phyloP scores from a whole-genome alignment of 2,113 vertebrate species.

The Bos taurus region DNA sequence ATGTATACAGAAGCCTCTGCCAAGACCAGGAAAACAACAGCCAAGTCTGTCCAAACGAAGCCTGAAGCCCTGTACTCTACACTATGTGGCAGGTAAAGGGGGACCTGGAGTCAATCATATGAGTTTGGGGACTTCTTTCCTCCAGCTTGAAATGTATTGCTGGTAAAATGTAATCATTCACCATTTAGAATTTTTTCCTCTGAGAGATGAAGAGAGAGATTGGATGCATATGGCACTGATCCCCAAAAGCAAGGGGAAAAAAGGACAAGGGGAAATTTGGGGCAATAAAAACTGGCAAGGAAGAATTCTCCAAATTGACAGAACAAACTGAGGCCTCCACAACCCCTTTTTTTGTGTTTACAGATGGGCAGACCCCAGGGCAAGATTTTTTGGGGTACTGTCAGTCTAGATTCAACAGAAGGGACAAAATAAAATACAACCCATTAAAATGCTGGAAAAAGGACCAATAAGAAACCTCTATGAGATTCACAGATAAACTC shows the following conservation, averaged over 20 bases:
- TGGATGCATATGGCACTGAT: neutral
- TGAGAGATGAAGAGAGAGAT: neutral
- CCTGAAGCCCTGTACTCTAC: neutral
- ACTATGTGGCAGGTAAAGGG: neutral
- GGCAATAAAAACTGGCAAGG: neutral
- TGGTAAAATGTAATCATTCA: neutral
- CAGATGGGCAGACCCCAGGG: neutral
- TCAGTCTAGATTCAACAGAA: neutral
- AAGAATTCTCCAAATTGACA: constrained; percentile 28
- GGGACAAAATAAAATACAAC: constrained; percentile 10
- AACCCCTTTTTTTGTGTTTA: constrained; percentile 5
- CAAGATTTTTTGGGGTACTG: neutral
- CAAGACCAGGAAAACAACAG: neutral
- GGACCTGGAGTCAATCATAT: neutral
- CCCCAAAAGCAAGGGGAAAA: neutral
- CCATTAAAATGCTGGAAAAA: neutral
- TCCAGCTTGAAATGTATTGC: neutral
- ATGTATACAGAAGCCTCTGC: neutral
- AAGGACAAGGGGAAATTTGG: neutral
- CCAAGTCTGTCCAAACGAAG: neutral
- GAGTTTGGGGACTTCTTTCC: neutral
- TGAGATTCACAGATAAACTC: neutral
- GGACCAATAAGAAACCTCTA: neutral
- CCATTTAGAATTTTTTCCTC: neutral
- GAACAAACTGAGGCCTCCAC: neutral